Evolutionary conservation across 2,888 invertebrate species (phyloP).

Genomic region (Tenthredo mesomela): DNA sequence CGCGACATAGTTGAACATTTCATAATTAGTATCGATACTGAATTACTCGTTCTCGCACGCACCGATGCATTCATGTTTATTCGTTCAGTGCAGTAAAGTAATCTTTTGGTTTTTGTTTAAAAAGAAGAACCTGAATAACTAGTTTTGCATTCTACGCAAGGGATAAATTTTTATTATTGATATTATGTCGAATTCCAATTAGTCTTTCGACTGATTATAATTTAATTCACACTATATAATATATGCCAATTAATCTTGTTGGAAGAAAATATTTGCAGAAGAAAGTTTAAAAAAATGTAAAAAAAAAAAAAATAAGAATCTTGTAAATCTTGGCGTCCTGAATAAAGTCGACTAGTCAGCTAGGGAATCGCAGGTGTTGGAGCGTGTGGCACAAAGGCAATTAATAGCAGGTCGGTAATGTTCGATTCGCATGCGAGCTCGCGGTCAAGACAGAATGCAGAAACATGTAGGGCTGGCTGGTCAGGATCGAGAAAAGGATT

Average conservation of each 20-base stretch:
- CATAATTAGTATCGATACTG: neutral
- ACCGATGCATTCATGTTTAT: neutral
- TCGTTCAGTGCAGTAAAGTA: neutral
- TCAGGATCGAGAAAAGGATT: constrained; percentile 37
- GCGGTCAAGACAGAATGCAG: constrained; percentile 53
- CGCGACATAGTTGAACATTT: neutral
- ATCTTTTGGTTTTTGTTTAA: neutral
- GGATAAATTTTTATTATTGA: neutral
- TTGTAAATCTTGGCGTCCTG: neutral
- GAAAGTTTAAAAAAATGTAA: neutral
- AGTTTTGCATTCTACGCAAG: neutral
- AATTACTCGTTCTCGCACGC: neutral
- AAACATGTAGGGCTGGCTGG: constrained; percentile 26
- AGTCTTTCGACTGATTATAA: neutral
- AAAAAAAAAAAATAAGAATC: neutral
- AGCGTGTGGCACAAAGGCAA: constrained; percentile 68
- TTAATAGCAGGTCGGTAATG: constrained; percentile 73
- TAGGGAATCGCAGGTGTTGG: constrained; percentile 45
- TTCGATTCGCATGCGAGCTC: constrained; percentile 70
- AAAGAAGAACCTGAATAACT: constrained; percentile 13
- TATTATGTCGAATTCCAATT: neutral
- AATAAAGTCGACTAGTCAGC: constrained; percentile 18
- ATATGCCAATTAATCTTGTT: neutral
- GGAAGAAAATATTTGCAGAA: neutral
- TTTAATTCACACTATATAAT: neutral